Evolutionary conservation across 2,113 vertebrate species (phyloP), one percentile per base, ranked within the genome.

Genomic region (Phoenicopterus ruber): DNA sequence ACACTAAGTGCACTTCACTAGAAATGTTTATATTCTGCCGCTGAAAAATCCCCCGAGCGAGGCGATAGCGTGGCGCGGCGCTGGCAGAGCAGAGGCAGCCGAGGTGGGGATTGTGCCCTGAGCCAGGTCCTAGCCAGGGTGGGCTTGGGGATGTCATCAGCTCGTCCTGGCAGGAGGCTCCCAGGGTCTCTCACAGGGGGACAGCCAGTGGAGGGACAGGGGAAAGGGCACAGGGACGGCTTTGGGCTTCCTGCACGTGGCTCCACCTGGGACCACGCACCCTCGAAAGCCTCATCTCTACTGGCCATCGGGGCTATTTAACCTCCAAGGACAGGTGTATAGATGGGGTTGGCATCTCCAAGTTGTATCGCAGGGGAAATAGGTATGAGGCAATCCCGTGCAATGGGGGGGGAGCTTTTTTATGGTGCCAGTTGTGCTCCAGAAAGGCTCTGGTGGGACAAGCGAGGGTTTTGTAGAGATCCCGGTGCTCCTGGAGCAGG

Each of bases 21-120:
- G 86, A 94, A 94, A 93, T 97, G 93, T 97, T 97, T 96, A 96
- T 91, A 86, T 62, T 95, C 67, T 4, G 17, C 52, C 4, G 15
- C 85, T 90, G 88, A 93, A 82, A 89, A 94, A 85, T 81, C 77
- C 65, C 63, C 55, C 4, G 2, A 67, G 44, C 5, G 0, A 8
- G 18, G 46, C 11, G 61, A n/a, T 57, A 74, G n/a, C 18, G 58
- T 52, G 72, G 42, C 0, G 1, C 8, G 15, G 38, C 12, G 19
- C 62, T 74, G 52, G 93, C 59, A 74, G 62, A 86, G 70, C 66
- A 40, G 36, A 58, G 78, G 38, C 42, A 58, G 57, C 46, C 13
- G 3, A 54, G 66, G 1, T 63, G 74, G 49, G 7, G 47, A 63
- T 17, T 55, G 54, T 4, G 3, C 50, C 40, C 62, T 4, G 8